Evolutionary conservation across 2,113 vertebrate species (phyloP).

Genomic region (Pycnonotus jocosus): DNA sequence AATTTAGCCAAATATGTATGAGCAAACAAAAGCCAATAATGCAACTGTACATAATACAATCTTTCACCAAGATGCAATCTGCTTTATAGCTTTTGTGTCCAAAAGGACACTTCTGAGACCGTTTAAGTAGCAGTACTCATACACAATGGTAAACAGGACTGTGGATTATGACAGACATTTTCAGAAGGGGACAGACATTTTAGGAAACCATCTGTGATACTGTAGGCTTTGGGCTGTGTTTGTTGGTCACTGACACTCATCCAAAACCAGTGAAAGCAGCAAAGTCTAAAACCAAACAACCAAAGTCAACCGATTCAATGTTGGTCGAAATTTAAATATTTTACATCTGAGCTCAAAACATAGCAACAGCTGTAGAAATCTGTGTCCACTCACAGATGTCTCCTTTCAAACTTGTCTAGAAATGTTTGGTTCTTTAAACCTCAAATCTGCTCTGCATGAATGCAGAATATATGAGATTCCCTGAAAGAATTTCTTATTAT

Average conservation of each 20-base stretch:
- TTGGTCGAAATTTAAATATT: neutral
- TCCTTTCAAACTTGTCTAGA: neutral
- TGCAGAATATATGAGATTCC: neutral
- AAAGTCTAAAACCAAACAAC: neutral
- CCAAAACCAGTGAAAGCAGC: neutral
- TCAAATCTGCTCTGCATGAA: neutral
- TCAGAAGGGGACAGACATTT: neutral
- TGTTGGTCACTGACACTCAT: neutral
- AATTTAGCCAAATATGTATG: neutral
- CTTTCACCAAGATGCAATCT: neutral
- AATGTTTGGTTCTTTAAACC: neutral
- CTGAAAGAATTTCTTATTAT: neutral
- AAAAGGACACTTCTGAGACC: neutral
- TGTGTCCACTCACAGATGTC: neutral
- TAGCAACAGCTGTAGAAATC: neutral
- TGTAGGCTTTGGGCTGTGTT: neutral
- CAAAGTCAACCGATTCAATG: neutral
- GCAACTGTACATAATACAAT: neutral
- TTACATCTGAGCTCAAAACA: neutral
- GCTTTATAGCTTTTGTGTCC: neutral
- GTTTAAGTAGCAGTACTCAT: neutral
- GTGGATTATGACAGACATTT: neutral
- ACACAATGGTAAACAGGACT: neutral
- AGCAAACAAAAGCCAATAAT: neutral
- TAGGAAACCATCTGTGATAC: neutral